Base-by-base conservation (phyloP, 2,797 vertebrate genomes). In the Alca torda region DNA sequence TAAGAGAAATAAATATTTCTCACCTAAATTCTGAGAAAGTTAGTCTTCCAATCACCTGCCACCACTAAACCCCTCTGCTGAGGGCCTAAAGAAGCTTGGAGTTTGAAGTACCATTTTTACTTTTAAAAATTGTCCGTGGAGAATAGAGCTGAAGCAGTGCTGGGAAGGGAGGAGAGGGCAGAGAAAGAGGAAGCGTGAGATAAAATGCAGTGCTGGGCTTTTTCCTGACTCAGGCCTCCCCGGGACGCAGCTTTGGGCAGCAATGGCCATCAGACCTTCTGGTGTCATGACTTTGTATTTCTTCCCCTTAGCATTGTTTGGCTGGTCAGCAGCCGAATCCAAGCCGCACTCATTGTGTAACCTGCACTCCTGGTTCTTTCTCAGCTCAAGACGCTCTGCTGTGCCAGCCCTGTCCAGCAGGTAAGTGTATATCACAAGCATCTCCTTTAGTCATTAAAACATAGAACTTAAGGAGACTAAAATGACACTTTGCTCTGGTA, bases 331-430 rank as follows among this genome's bases (percentile, higher is more conserved):
- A 99, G 93, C 98, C 99, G 17, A 91, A 97, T 48, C 63, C 80
- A 8, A 93, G 97, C 91, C 97, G 91, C 83, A 98, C 97, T 4
- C 84, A 45, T 19, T 99, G 98, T 77, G 87, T 96, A 23, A 83
- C 97, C 89, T 98, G 98, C 57, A 18, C 91, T 50, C 95, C 96
- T 10, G 98, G 97, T 31, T 97, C 96, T 92, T 98, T 96, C 96
- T 98, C 98, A 60, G 93, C 96, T 33, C 89, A 97, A 64, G 98
- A 97, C 46, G 69, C 96, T 43, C 63, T 82, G 31, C 96, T 94
- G 23, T 98, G 98, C 96, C 96, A 98, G 70, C 97, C 92, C 48
- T 99, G 98, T 97, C 98, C 98, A 31, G 95, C 98, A 98, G 99
- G 99, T 99, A 97, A 51, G 92, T 11, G 0, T 46, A 9, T 16